phyloP scores from a whole-genome alignment of 2,113 vertebrate genomes.

The Eidolon helvum region DNA sequence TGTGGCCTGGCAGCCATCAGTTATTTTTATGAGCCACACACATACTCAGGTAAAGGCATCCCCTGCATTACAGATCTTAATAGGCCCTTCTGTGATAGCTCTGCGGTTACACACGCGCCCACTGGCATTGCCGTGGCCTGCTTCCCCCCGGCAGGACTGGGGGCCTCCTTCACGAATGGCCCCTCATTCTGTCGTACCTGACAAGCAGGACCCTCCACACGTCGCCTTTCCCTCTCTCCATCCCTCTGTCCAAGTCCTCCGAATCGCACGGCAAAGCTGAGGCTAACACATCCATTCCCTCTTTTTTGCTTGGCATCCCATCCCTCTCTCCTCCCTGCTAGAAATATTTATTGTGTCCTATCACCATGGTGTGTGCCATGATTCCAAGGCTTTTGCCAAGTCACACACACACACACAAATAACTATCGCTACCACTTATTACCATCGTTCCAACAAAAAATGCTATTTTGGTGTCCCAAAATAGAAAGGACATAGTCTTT shows the following conservation, averaged over 20 bases:
- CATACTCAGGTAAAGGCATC: neutral
- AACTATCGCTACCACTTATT: neutral
- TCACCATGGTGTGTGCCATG: neutral
- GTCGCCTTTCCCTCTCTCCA: accelerated
- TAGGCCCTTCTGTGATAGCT: neutral
- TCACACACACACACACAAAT: neutral
- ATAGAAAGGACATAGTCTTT: slow-evolving; percentile 51
- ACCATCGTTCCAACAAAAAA: slow-evolving; percentile 33
- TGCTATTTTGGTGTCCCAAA: slow-evolving; percentile 42
- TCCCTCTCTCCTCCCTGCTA: neutral
- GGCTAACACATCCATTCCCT: neutral
- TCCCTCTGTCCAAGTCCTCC: neutral
- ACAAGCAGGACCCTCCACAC: neutral
- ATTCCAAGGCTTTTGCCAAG: slow-evolving; percentile 1
- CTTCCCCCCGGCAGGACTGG: neutral
- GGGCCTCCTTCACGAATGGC: neutral
- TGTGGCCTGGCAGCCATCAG: neutral
- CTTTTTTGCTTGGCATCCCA: neutral
- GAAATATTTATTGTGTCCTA: neutral
- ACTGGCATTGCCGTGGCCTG: neutral
- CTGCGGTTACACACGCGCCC: neutral
- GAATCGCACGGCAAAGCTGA: neutral
- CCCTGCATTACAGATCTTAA: neutral
- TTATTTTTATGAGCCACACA: slow-evolving; percentile 15
- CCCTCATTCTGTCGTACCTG: neutral